phyloP scores from a whole-genome alignment of 1,140 invertebrate species.

The Drosophila kikkawai region DNA sequence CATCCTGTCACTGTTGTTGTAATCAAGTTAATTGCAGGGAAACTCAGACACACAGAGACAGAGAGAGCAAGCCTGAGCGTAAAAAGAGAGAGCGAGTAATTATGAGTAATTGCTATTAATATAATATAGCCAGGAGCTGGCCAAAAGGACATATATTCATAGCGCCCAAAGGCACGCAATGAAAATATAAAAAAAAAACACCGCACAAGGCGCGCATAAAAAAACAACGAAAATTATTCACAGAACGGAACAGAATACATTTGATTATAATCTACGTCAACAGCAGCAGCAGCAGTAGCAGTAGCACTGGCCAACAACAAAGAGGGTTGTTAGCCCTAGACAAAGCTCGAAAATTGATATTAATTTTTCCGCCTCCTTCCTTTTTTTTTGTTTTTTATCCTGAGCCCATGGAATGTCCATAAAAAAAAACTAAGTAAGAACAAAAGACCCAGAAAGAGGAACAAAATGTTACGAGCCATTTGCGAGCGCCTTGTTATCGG shows the following conservation, averaged over 20 bases:
- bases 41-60: slow-evolving; percentile 4
- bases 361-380: slow-evolving; percentile 57
- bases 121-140: slow-evolving; percentile 63
- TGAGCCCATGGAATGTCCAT: slow-evolving; percentile 63
- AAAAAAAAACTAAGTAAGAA: slow-evolving; percentile 58
- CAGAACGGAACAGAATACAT: slow-evolving; percentile 50
- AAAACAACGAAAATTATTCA: slow-evolving; percentile 36
- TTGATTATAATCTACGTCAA: slow-evolving; percentile 69
- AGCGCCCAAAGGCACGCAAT: slow-evolving; percentile 69
- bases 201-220: slow-evolving; percentile 5
- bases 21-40: slow-evolving; percentile 75
- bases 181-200: slow-evolving; percentile 49
- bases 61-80: slow-evolving; percentile 1
- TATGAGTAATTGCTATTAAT: slow-evolving; percentile 81
- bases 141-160: slow-evolving; percentile 64
- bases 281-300: slow-evolving; percentile 47
- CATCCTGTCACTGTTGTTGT: slow-evolving; percentile 49
- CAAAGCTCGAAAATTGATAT: slow-evolving; percentile 82
- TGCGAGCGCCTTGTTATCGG: slow-evolving; percentile 60
- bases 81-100: slow-evolving; percentile 59
- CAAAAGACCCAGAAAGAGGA: slow-evolving; percentile 47
- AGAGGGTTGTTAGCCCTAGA: slow-evolving; percentile 58
- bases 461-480: slow-evolving; percentile 64
- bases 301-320: slow-evolving; percentile 23
- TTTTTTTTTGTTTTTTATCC: slow-evolving; percentile 20